Conservation (phyloP, 2,113 vertebrate species). For the Coracopsis vasa region DNA sequence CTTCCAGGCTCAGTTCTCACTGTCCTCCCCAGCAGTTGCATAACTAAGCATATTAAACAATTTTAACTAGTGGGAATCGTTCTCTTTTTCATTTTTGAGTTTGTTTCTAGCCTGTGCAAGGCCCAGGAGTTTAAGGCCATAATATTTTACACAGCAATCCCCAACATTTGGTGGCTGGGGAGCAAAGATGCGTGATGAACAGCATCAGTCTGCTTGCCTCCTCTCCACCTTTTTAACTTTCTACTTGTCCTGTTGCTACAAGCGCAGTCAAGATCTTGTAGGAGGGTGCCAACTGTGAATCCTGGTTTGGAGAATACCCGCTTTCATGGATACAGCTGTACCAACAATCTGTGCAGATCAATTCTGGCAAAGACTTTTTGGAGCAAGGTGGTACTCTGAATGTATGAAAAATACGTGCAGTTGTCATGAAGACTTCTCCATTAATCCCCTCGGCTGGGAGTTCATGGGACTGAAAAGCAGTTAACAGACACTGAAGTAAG, state of each 20-base stretch:
- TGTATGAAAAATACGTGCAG: not conserved
- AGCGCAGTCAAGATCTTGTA: not conserved
- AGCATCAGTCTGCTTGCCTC: not conserved
- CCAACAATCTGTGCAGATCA: accelerated
- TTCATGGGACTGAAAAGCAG: not conserved
- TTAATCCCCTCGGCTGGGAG: not conserved
- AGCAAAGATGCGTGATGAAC: not conserved
- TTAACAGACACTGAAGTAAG: not conserved
- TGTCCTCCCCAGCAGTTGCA: not conserved
- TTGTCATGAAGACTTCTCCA: not conserved
- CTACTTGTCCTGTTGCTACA: not conserved
- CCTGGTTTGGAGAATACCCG: not conserved
- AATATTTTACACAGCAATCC: accelerated
- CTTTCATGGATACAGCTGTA: not conserved
- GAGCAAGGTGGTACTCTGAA: not conserved
- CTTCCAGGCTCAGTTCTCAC: not conserved
- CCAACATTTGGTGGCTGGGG: not conserved
- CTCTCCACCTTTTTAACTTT: not conserved
- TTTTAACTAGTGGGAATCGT: not conserved
- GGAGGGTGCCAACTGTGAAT: not conserved
- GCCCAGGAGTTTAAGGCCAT: not conserved
- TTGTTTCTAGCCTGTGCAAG: not conserved
- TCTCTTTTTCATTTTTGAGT: not conserved
- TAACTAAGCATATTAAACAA: not conserved
- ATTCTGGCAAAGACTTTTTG: not conserved